phyloP scores from a whole-genome alignment of 2,888 invertebrate species.

The Eupelmus urozonus region DNA sequence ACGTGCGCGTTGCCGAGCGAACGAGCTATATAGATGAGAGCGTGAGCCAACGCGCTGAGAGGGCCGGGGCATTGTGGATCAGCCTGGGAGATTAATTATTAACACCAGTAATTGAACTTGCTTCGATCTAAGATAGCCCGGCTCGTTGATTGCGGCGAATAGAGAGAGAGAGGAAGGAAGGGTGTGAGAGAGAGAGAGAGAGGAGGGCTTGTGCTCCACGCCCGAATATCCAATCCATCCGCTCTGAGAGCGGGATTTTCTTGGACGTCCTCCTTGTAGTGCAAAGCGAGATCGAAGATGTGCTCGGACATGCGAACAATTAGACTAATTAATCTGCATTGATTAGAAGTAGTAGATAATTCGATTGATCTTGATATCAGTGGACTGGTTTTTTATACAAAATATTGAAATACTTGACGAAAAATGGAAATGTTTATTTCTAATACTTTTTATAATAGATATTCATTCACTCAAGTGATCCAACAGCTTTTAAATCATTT shows the following conservation, averaged over 20 bases:
- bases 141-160: conserved; percentile 50
- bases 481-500: too few relatives aligned
- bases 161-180: background rate
- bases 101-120: conserved; percentile 74
- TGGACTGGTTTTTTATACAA: background rate
- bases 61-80: conserved; percentile 57
- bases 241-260: conserved; percentile 13
- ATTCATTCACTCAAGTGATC: too few relatives aligned
- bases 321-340: conserved; percentile 37
- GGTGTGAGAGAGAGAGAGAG: background rate
- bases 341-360: background rate
- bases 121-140: conserved; percentile 73
- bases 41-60: background rate
- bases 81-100: conserved; percentile 71
- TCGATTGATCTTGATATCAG: too few relatives aligned
- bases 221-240: background rate
- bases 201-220: conserved; percentile 28
- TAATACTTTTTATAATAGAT: too few relatives aligned
- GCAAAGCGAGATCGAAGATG: conserved; percentile 8
- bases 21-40: background rate
- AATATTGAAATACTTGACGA: background rate
- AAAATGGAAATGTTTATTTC: too few relatives aligned
- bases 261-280: background rate
- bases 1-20: conserved; percentile 2
- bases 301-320: conserved; percentile 35